Conservation (phyloP, 1,140 invertebrate species). For the Chlorops oryzae region DNA sequence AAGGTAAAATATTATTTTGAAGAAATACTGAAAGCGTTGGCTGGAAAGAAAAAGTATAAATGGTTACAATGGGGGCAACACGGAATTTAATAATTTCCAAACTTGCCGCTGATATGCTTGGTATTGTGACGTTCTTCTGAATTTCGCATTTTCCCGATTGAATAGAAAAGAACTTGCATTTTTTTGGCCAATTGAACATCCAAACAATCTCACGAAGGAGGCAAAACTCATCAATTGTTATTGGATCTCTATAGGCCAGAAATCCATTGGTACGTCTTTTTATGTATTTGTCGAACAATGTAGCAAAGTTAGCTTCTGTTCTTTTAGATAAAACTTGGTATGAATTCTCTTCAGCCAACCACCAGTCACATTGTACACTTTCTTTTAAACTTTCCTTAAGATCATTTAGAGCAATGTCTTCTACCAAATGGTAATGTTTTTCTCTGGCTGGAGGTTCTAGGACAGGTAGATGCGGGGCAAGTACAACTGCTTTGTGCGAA, state of each 20-base stretch:
- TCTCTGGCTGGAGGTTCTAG: too few species aligned
- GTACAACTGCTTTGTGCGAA: too few species aligned
- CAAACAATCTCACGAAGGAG: slow-evolving; percentile 38
- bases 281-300: slow-evolving; percentile 19
- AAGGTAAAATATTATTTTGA: slow-evolving; percentile 8
- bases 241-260: slow-evolving; percentile 15
- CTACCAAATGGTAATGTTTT: too few species aligned
- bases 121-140: slow-evolving; percentile 25
- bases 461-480: too few species aligned
- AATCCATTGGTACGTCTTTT: slow-evolving; percentile 13
- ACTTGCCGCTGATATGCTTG: slow-evolving; percentile 26
- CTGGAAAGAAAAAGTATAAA: slow-evolving; percentile 1
- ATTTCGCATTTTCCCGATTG: slow-evolving; percentile 13
- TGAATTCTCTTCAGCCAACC: slow-evolving; percentile 14
- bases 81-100: too few species aligned
- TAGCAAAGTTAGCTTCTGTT: slow-evolving; percentile 27
- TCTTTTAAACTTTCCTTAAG: slow-evolving; percentile 7
- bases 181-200: slow-evolving; percentile 33
- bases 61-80: neutral
- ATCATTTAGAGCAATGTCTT: too few species aligned
- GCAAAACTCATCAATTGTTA: slow-evolving; percentile 27
- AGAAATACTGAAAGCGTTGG: slow-evolving; percentile 11
- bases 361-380: slow-evolving; percentile 26
- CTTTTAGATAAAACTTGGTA: slow-evolving; percentile 10
- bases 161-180: slow-evolving; percentile 34